Evolutionary conservation across 2,113 vertebrate species (phyloP), one percentile per base, ranked within the genome.

Genomic region (Odontophorus gujanensis): DNA sequence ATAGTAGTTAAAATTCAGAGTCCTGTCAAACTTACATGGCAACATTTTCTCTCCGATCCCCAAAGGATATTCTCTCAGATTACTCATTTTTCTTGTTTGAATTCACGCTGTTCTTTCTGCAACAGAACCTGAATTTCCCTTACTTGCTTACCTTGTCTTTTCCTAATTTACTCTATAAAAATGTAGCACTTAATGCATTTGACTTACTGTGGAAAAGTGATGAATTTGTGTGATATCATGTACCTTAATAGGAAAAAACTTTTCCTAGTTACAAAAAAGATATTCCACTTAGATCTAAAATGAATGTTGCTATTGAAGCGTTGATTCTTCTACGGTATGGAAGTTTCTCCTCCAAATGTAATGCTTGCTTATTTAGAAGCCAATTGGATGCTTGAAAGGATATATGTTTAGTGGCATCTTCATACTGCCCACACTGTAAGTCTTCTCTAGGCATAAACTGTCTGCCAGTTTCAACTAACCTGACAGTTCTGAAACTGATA

Each of bases 1-100:
- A 30, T 13, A 9, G 25, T 58, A 18, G 32, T 82, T 73, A 92
- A 88, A 96, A 93, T 79, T 93, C 75, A 65, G 42, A 78, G 11
- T 57, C 21, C 43, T 82, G 83, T 87, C 75, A 87, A 68, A 85
- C 28, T 45, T 72, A 79, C 15, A 55, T 61, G 76, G 67, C 18
- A 85, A 28, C 42, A 3, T 62, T 50, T 81, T 89, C 78, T 67
- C 26, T 48, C 42, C 40, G 72, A 13, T 92, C 16, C 51, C 38
- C 28, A 17, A 61, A 80, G 47, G 12, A 61, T 68, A 30, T 65
- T 85, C 9, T 57, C 13, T 68, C 28, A 42, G 21, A 57, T 85
- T 93, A 30, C 32, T 88, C 28, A n/a, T 82, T 81, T 85, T 63
- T 22, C 5, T 10, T 79, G 32, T 82, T 67, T 58, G 16, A 85